Evolutionary conservation across 1,140 invertebrate species (phyloP), one percentile per base, ranked within the genome.

Genomic region (Sesamia nonagrioides): DNA sequence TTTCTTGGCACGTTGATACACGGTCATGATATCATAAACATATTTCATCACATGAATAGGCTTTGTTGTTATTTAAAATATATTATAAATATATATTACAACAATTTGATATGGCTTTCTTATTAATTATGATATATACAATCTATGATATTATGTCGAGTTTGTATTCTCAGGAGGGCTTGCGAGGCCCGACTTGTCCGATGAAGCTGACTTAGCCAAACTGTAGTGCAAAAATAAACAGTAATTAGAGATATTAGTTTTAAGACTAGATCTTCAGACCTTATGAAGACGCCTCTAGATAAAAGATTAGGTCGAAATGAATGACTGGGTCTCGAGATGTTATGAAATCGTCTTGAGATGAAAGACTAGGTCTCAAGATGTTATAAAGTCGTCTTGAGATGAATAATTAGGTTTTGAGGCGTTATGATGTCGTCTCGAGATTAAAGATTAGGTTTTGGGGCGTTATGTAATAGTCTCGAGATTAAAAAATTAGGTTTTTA

Each of bases 21-120:
- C 45, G 15, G 18, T 13, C 54, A 56, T 56, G 27, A 56, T 56
- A 56, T 56, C 54, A 56, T 56, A 33, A 27, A 56, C 27, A 27
- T 18, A 27, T 56, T 18, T 7, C 3, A 56, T 56, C 18, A 56
- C 45, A 50, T 1, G 2, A 0, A n/a, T 50, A n/a, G 15, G 15
- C 42, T 11, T 45, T 50, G 45, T 13, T 13, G 21, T 54, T 54
- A 9, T 27, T 27, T 33, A n/a, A n/a, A 1, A 50, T 50, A 4
- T 56, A 13, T n/a, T n/a, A n/a, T n/a, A 56, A 27, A 56, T 18
- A 56, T 11, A 54, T 54, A 56, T 7, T 56, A 21, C 13, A 27
- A 17, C 9, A 56, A 8, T 56, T 1, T 56, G 54, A 56, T 56
- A 50, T 50, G 45, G 45, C 45, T 15, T 50, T 50, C 45, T 50